Conservation (phyloP, 2,113 vertebrate genomes). For the Athene noctua region DNA sequence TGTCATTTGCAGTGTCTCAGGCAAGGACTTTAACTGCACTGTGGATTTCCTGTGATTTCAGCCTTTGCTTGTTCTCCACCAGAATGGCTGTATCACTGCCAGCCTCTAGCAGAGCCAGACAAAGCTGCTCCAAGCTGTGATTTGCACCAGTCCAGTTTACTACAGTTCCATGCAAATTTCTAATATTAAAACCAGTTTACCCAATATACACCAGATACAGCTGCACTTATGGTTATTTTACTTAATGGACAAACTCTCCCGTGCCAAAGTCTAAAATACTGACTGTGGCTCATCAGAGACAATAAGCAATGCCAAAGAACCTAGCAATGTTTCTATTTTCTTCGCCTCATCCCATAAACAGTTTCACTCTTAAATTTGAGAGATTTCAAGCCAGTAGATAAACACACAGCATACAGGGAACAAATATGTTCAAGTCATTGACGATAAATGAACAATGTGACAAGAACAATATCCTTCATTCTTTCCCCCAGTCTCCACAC, state of each 20-base stretch:
- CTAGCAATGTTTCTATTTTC: not conserved
- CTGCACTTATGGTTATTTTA: not conserved
- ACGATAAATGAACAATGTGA: not conserved
- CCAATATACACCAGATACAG: not conserved
- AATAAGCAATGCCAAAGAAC: not conserved
- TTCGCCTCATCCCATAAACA: not conserved
- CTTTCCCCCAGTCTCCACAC: not conserved
- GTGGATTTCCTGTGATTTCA: slow-evolving; percentile 44
- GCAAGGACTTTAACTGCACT: not conserved
- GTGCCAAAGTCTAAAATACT: not conserved
- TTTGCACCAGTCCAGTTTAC: not conserved
- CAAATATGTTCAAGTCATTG: not conserved
- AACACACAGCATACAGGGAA: not conserved
- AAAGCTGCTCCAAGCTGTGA: not conserved
- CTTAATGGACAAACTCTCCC: not conserved
- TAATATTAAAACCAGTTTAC: not conserved
- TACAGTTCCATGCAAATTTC: not conserved
- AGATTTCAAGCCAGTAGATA: not conserved
- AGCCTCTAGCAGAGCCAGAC: not conserved
- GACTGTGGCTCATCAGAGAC: not conserved
- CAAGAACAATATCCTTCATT: not conserved
- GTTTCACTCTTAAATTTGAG: not conserved
- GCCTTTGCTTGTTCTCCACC: not conserved
- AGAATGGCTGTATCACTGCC: not conserved
- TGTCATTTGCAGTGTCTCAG: not conserved